These are phyloP conservation scores for Patella pellucida DNA, from an alignment of 2,888 invertebrate genomes.

Conservation along the genomic window DNA sequence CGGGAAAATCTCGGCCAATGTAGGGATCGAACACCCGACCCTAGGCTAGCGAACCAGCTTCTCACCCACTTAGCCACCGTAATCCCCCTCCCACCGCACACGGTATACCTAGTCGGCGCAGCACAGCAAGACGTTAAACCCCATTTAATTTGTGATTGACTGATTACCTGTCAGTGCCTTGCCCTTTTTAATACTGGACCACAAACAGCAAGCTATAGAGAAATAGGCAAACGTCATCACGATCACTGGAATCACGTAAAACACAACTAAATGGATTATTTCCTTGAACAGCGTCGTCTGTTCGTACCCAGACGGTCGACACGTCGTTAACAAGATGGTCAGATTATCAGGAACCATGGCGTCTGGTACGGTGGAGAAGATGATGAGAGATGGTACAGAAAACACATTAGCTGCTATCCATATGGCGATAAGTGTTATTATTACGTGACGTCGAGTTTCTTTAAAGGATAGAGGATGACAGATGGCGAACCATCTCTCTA, in stretches of 20 bases:
- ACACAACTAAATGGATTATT: slow-evolving; percentile 62
- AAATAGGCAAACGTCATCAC: slow-evolving; percentile 66
- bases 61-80: too few relatives aligned
- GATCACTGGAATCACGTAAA: slow-evolving; percentile 82
- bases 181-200: slow-evolving; percentile 51
- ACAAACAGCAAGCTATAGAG: slow-evolving; percentile 60
- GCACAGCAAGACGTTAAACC: too few relatives aligned
- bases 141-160: not conserved
- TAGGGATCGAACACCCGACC: too few relatives aligned
- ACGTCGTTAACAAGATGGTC: slow-evolving; percentile 55
- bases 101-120: too few relatives aligned
- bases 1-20: too few relatives aligned
- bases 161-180: slow-evolving; percentile 19
- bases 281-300: not conserved
- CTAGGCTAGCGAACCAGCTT: too few relatives aligned
- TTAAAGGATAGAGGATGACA: slow-evolving; percentile 91
- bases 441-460: slow-evolving; percentile 85
- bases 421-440: slow-evolving; percentile 84
- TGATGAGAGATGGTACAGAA: slow-evolving; percentile 60
- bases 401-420: slow-evolving; percentile 81
- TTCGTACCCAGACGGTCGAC: slow-evolving; percentile 33
- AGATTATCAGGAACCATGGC: slow-evolving; percentile 47
- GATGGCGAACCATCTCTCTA: slow-evolving; percentile 96
- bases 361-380: slow-evolving; percentile 51
- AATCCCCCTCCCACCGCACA: fast-evolving